These are phyloP conservation scores for Panagrolaimus sp. DNA, from an alignment of 1,140 invertebrate genomes.

Conservation along the genomic window DNA sequence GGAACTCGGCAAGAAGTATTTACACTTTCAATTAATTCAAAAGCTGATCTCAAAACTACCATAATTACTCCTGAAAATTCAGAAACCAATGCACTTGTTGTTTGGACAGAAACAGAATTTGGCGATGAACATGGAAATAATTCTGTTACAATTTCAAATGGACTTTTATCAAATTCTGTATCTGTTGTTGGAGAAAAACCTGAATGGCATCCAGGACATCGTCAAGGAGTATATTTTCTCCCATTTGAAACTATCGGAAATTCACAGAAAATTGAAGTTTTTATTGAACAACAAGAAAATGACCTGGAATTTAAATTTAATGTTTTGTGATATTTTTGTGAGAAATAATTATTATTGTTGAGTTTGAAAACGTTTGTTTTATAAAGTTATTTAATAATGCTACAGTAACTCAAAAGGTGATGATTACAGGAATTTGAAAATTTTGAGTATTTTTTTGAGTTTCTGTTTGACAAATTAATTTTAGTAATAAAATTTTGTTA, in stretches of 20 bases:
- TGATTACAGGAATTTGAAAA: no score
- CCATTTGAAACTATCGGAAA: background rate
- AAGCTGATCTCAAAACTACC: background rate
- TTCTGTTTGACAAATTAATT: no score
- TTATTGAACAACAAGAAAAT: background rate
- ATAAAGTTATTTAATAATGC: background rate
- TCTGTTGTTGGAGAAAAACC: background rate
- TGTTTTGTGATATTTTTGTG: background rate
- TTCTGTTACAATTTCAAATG: background rate
- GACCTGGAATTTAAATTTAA: background rate
- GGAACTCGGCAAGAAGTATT: background rate
- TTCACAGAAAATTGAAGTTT: background rate
- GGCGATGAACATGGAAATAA: background rate
- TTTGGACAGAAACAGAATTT: background rate
- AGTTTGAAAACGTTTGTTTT: slow-evolving; percentile 7
- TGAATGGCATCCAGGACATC: background rate
- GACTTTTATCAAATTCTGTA: background rate
- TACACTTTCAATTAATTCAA: background rate
- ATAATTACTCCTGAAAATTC: background rate
- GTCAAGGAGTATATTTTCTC: background rate
- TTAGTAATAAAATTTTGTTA: no score
- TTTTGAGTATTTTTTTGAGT: no score
- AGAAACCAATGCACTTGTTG: slow-evolving; percentile 1
- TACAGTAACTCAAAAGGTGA: no score
- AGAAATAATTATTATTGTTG: background rate